A percentile compares a stretch with the other conserved stretches of the same genome.
Evolutionary conservation across 2,797 vertebrate species (phyloP).

Genomic region (Alca torda): DNA sequence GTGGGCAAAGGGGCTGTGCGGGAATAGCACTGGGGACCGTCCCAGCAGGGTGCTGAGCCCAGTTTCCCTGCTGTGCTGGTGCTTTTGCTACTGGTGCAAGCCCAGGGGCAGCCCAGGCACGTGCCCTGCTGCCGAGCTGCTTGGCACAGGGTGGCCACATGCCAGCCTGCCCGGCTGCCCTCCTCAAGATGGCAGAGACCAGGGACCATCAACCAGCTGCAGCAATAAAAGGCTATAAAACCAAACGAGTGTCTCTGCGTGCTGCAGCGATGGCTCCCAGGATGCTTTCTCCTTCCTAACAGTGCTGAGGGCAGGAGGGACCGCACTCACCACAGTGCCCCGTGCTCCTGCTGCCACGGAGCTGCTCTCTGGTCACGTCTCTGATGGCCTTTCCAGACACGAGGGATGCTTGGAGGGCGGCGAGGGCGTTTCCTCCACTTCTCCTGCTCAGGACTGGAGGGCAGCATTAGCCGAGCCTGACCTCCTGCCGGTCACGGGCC

Average conservation of each 20-base stretch:
- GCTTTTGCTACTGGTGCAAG: not conserved
- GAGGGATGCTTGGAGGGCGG: not conserved
- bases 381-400: not conserved
- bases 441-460: not conserved
- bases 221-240: conserved; percentile 33
- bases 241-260: not conserved
- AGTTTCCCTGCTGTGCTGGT: not conserved
- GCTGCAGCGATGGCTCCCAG: not conserved
- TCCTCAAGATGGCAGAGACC: conserved; percentile 26
- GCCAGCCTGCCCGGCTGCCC: not conserved
- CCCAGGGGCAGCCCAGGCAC: not conserved
- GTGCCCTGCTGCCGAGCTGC: not conserved
- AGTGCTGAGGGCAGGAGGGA: not conserved
- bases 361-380: not conserved
- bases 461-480: not conserved
- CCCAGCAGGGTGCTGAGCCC: not conserved
- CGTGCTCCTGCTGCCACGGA: not conserved
- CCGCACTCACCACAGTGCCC: not conserved
- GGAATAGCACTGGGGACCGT: accelerated
- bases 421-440: not conserved
- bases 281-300: not conserved
- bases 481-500: not conserved
- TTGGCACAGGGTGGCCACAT: accelerated
- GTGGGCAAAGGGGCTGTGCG: not conserved
- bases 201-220: conserved; percentile 13